Base-by-base conservation (phyloP, 2,888 invertebrate genomes). In the Sylvicola fuscatus region DNA sequence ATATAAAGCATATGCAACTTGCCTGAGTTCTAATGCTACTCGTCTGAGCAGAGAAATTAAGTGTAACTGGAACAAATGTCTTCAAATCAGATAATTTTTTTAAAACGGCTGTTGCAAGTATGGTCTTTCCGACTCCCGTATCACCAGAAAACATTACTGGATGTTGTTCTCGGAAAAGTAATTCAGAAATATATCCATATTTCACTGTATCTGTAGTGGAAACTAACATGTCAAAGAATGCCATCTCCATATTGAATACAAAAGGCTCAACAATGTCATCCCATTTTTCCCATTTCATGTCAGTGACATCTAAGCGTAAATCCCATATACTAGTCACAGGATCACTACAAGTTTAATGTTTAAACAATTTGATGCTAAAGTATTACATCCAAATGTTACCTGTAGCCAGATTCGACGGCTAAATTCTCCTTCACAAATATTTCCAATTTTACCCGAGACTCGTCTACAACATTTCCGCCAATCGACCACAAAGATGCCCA, bases 21-120 rank as follows among this genome's bases (percentile, higher is more conserved):
- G 68, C 69, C 58, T 81, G 81, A 0, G 84, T 87, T 16, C 83
- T 65, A 16, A 67, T 58, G 46, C 86, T 87, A 53, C 78, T 81
- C 0, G 90, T 90, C 61, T 90, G 89, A 0, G 90, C 89, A 0
- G 89, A 89, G 57, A 90, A 90, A 51, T 86, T 89, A 39, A 92
- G 61, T 41, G 78, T 72, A 1, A 80, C 68, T 0, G 87, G 79
- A 15, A 84, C 68, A 8, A 6, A 21, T 49, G 73, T 80, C 31
- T 61, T 54, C 1, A 68, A 70, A 1, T 66, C 62, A 0, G 56
- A 48, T 5, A 89, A 65, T 32, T 62, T 67, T 37, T 71, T 72
- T 32, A 90, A 58, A 2, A 76, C 71, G 34, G 72, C 71, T 47
- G 80, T 72, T 0, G 83, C 84, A 37, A 89, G 70, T 3, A 83